Conservation (phyloP, 2,113 vertebrate genomes). For the Phrynosoma blainvillii region DNA sequence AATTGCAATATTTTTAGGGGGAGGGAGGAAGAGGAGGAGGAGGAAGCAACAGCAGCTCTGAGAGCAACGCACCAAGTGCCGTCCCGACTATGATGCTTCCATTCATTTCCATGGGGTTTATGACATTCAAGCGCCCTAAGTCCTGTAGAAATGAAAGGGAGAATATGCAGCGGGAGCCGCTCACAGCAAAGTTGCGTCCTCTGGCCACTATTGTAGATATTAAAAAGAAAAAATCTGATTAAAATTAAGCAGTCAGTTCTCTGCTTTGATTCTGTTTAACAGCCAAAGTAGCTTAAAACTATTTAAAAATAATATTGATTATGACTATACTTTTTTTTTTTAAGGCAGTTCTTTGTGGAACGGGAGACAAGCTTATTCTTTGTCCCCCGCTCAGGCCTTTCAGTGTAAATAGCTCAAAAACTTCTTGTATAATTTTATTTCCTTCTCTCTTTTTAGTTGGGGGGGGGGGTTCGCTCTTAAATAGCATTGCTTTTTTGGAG, state of each 20-base stretch:
- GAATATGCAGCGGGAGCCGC: neutral
- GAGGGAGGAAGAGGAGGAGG: constrained; percentile 53
- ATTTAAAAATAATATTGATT: constrained; percentile 76
- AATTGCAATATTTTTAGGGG: constrained; percentile 77
- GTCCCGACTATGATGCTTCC: neutral
- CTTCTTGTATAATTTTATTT: constrained; percentile 71
- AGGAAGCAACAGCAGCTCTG: constrained; percentile 1
- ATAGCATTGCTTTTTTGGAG: constrained; percentile 29
- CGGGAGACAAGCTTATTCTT: constrained; percentile 69
- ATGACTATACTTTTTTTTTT: constrained; percentile 56
- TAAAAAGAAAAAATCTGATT: constrained; percentile 65
- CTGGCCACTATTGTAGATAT: constrained; percentile 74
- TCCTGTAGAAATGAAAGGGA: neutral
- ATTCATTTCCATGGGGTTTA: neutral
- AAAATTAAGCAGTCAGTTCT: constrained; percentile 71
- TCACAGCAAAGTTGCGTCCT: neutral
- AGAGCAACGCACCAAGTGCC: neutral
- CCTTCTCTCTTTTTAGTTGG: constrained; percentile 57
- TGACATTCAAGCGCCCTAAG: neutral
- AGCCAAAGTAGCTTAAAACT: constrained; percentile 75
- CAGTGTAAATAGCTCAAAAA: constrained; percentile 72
- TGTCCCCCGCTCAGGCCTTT: constrained; percentile 57
- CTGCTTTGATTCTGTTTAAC: constrained; percentile 78
- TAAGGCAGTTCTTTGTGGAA: constrained; percentile 71
- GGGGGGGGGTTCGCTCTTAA: constrained; percentile 24